These are phyloP conservation scores for Arvicanthis niloticus DNA, from an alignment of 2,113 vertebrate species.

Conservation along the genomic window DNA sequence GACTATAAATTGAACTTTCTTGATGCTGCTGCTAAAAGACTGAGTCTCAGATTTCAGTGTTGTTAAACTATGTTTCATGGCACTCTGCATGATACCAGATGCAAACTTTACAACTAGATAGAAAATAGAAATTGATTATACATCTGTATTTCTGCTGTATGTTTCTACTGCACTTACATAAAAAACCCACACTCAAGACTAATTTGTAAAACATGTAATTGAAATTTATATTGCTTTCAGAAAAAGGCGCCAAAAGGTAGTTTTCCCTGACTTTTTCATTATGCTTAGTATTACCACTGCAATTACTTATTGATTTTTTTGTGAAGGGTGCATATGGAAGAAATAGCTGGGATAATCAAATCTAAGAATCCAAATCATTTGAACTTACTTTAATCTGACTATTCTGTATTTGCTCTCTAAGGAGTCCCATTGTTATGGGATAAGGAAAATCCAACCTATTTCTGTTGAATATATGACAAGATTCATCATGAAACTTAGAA, in stretches of 20 bases:
- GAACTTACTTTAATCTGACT: not conserved
- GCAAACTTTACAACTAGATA: slow-evolving; percentile 52
- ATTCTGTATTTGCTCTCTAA: slow-evolving; percentile 13
- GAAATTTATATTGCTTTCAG: slow-evolving; percentile 63
- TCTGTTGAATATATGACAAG: slow-evolving; percentile 2
- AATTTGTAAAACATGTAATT: slow-evolving; percentile 60
- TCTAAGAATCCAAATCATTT: not conserved
- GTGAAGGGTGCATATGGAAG: not conserved
- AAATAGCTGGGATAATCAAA: not conserved
- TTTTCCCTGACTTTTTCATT: slow-evolving; percentile 53
- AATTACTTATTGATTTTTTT: slow-evolving; percentile 68
- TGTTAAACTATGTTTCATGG: slow-evolving; percentile 44
- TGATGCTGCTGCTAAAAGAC: slow-evolving; percentile 45
- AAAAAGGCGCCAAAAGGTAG: not conserved
- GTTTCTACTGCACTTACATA: slow-evolving; percentile 52
- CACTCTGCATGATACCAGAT: slow-evolving; percentile 15
- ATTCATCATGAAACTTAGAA: not conserved
- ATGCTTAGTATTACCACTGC: not conserved
- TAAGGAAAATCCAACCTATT: not conserved
- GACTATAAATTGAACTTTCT: slow-evolving; percentile 57
- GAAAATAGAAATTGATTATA: slow-evolving; percentile 5
- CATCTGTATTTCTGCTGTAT: slow-evolving; percentile 17
- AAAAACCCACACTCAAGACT: slow-evolving; percentile 19
- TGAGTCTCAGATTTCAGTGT: slow-evolving; percentile 45
- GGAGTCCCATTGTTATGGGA: not conserved